These are phyloP conservation scores for Bombus confusus DNA, from an alignment of 1,140 invertebrate species.

Conservation along the genomic window DNA sequence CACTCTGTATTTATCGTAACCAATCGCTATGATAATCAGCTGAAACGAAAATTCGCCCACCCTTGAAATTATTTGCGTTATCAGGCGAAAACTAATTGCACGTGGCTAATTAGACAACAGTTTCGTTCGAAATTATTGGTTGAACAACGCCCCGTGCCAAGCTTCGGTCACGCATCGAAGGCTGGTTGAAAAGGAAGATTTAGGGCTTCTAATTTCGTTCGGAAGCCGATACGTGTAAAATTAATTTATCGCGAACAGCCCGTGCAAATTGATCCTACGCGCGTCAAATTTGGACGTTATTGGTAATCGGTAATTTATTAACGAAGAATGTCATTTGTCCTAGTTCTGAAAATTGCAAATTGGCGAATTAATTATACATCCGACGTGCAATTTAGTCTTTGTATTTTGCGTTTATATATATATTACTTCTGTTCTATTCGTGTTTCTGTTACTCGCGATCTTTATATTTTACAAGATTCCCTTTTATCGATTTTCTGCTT, in stretches of 20 bases:
- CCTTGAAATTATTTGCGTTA: conserved; percentile 34
- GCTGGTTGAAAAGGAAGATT: conserved; percentile 8
- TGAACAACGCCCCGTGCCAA: not conserved
- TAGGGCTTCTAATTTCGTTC: conserved; percentile 10
- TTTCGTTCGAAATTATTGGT: conserved; percentile 12
- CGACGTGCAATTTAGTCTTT: not conserved
- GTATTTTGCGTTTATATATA: not conserved
- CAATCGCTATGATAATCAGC: conserved; percentile 35
- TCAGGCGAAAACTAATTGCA: conserved; percentile 33
- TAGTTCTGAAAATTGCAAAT: not conserved
- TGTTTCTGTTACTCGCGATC: not conserved
- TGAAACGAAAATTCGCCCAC: conserved; percentile 5
- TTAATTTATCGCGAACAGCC: not conserved
- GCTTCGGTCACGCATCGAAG: not conserved
- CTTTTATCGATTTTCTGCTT: not conserved
- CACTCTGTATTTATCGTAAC: conserved; percentile 51
- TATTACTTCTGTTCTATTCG: not conserved
- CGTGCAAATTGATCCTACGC: not conserved
- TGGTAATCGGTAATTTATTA: not conserved
- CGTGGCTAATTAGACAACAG: conserved; percentile 34
- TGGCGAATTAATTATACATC: not conserved
- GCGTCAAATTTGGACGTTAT: not conserved
- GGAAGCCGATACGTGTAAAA: not conserved
- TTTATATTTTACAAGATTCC: not conserved
- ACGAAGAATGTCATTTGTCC: not conserved